Evolutionary conservation across 2,113 vertebrate species (phyloP).

Genomic region (Falcunculus frontatus): DNA sequence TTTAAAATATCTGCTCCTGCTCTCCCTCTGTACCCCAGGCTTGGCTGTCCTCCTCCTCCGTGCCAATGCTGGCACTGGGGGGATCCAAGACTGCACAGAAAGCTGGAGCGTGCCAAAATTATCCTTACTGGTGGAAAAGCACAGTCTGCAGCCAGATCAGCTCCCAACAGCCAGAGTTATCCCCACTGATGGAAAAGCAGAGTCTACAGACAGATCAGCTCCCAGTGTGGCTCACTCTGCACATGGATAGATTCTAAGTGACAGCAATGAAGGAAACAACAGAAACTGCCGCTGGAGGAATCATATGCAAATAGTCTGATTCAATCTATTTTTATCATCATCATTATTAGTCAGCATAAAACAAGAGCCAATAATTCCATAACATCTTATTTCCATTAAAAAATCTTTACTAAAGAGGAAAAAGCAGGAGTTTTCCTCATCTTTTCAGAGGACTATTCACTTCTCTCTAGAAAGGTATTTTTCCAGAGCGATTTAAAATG

Average conservation of each 20-base stretch:
- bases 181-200: not conserved
- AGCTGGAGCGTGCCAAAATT: rapidly evolving
- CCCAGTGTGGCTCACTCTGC: rapidly evolving
- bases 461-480: not conserved
- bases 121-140: not conserved
- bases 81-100: not conserved
- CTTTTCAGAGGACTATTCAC: not conserved
- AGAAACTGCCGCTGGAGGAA: not conserved
- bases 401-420: not conserved
- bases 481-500: not conserved
- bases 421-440: not conserved
- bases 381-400: not conserved
- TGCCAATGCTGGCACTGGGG: not conserved
- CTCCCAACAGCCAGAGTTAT: not conserved
- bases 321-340: not conserved
- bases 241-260: not conserved
- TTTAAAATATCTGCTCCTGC: not conserved
- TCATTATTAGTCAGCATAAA: not conserved
- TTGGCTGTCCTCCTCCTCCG: not conserved
- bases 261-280: not conserved
- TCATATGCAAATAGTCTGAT: not conserved
- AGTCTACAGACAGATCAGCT: not conserved
- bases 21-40: not conserved
- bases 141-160: not conserved
- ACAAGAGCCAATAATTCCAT: not conserved